A percentile compares a stretch with the other conserved stretches of the same genome.
Conservation (phyloP, 2,113 vertebrate genomes). For the Peromyscus polionotus region DNA sequence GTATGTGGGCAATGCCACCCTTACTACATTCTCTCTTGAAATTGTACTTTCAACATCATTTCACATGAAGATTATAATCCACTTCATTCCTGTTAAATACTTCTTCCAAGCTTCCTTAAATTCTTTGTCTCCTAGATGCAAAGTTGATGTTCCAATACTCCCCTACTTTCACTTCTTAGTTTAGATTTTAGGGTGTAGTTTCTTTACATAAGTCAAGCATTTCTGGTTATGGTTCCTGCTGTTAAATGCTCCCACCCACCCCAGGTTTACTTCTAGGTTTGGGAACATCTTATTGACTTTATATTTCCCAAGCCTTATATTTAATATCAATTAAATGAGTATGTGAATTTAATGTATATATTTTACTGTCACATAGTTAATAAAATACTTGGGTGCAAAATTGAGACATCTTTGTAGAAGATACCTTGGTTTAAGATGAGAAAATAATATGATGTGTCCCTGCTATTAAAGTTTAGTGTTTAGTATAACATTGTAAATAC, state of each 20-base stretch:
- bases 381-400: constrained; percentile 40
- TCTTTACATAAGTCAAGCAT: not conserved
- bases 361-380: not conserved
- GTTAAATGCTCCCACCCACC: not conserved
- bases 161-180: not conserved
- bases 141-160: not conserved
- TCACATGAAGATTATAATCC: not conserved
- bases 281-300: not conserved
- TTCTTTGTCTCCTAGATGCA: not conserved
- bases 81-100: not conserved
- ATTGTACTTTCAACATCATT: not conserved
- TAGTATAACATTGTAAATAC: constrained; percentile 35
- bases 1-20: not conserved
- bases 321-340: not conserved
- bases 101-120: not conserved
- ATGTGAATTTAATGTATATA: not conserved
- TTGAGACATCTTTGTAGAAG: constrained; percentile 24
- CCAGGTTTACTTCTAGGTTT: not conserved
- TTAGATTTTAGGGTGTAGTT: not conserved
- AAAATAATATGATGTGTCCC: not conserved
- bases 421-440: constrained; percentile 9
- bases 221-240: not conserved
- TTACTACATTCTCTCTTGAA: not conserved
- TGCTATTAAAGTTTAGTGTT: not conserved
- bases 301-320: constrained; percentile 18